Evolutionary conservation across 2,797 vertebrate species (phyloP).

Genomic region (Fratercula arctica): DNA sequence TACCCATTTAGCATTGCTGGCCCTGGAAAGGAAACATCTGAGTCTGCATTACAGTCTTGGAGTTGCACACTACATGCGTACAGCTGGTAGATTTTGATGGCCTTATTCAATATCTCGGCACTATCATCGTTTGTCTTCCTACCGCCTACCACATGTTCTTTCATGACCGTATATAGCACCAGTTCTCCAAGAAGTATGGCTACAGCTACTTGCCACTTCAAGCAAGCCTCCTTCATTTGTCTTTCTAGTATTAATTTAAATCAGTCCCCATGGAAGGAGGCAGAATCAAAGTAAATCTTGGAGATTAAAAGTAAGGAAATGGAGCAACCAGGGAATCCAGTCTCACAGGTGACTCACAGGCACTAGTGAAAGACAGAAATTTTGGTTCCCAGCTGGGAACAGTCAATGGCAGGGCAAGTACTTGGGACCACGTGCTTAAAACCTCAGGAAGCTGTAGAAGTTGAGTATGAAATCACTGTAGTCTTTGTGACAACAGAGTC

Average conservation of each 20-base stretch:
- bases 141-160: background rate
- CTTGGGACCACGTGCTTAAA: background rate
- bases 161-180: accelerated
- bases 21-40: background rate
- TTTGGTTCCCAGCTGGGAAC: background rate
- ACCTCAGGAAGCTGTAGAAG: background rate
- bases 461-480: background rate
- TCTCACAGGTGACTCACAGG: background rate
- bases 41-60: background rate
- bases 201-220: background rate
- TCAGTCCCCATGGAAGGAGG: background rate
- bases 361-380: background rate
- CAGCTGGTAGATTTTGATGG: background rate
- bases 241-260: background rate
- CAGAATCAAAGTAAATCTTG: background rate
- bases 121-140: background rate
- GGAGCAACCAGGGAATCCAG: background rate
- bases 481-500: background rate
- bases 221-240: background rate
- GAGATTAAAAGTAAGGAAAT: background rate
- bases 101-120: background rate
- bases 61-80: background rate
- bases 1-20: background rate
- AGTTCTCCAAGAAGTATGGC: background rate
- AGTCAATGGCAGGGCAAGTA: background rate